These are phyloP conservation scores for Microtus oregoni DNA, from an alignment of 2,113 vertebrate species.

Conservation along the genomic window DNA sequence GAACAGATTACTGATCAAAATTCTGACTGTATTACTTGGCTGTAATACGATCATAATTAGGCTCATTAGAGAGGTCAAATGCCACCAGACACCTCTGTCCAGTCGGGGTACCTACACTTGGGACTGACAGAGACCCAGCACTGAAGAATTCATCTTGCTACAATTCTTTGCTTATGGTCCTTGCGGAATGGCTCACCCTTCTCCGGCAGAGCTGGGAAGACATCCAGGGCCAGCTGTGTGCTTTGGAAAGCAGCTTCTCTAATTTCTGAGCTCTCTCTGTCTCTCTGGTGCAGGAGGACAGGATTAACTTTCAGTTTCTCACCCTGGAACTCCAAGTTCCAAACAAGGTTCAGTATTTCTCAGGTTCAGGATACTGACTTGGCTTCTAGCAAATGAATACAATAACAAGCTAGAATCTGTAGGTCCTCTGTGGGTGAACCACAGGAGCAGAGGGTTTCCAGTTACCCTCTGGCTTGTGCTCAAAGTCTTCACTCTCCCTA, in stretches of 20 bases:
- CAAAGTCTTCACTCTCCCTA: constrained; percentile 65
- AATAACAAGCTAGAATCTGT: constrained; percentile 56
- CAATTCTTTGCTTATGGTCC: background rate
- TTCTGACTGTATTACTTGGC: background rate
- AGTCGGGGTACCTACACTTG: background rate
- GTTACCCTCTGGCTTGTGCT: constrained; percentile 72
- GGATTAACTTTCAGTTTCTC: constrained; percentile 56
- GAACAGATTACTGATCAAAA: too few species aligned
- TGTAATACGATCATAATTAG: background rate
- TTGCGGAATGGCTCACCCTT: constrained; percentile 31
- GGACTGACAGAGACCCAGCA: background rate
- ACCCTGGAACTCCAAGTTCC: constrained; percentile 65
- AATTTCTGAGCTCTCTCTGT: background rate
- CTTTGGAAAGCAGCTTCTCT: constrained; percentile 65
- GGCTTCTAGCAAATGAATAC: constrained; percentile 71
- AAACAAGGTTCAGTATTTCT: constrained; percentile 73
- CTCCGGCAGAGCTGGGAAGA: constrained; percentile 58
- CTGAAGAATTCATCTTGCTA: background rate
- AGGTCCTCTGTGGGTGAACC: constrained; percentile 47
- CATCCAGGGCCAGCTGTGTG: constrained; percentile 72
- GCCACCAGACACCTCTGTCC: too few species aligned
- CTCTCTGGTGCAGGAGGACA: constrained; percentile 37
- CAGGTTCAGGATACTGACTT: constrained; percentile 79
- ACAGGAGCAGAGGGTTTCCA: constrained; percentile 63
- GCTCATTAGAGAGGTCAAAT: background rate